Evolutionary conservation across 1,140 invertebrate genomes (phyloP), one percentile per base, ranked within the genome.

Genomic region (Drosophila insularis): DNA sequence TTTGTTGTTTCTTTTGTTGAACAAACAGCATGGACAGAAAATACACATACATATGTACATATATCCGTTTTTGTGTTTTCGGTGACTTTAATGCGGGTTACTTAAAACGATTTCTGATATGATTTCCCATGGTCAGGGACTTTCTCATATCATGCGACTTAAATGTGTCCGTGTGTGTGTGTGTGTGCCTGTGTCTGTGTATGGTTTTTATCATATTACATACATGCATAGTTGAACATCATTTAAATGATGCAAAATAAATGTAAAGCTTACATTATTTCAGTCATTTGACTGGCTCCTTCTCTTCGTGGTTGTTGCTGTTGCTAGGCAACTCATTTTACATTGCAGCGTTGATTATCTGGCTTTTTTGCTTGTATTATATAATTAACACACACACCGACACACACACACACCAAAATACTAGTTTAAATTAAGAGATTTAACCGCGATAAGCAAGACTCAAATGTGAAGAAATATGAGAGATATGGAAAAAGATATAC

Each of bases 201-300:
- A 68, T 39, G 31, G 23, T 54, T 63, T 54, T 86, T 80, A 84
- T 64, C 62, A 60, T 74, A 70, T 75, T 81, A 71, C 81, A 63
- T 58, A 86, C 78, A 85, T 71, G 74, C 81, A 63, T 56, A 31
- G 69, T 56, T 43, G 54, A 19, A 58, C 56, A 59, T 50, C 68
- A 58, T 60, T 60, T 66, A 66, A 76, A 69, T 73, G 59, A 43
- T 68, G 61, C 74, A 65, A 58, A 63, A 63, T 78, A 63, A 74
- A 78, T 67, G 60, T 68, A 65, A 60, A 70, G 46, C 66, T 63
- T 46, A 35, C 39, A 63, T 68, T 67, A 43, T 63, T 21, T 3
- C 54, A 23, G 6, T 4, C 35, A 46, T 32, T 35, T 54, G 40
- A 37, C 60, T 37, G 63, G 31, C 61, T 53, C 17, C 37, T 32